Conservation (phyloP, 2,797 vertebrate species). For the Decapterus maruadsi region DNA sequence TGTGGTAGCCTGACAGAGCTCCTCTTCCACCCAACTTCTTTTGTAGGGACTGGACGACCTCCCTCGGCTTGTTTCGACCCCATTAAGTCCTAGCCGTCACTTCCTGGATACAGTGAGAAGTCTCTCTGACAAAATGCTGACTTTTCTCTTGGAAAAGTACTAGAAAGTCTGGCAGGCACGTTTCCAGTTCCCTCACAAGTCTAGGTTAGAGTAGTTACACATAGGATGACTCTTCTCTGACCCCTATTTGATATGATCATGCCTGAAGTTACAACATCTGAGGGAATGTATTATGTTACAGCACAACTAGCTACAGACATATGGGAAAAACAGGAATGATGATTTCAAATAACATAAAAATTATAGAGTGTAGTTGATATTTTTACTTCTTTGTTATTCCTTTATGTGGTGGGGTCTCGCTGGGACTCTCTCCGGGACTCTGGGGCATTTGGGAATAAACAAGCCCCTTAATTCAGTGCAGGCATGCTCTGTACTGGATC, state of each 20-base stretch:
- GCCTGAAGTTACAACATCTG: slow-evolving; percentile 26
- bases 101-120: slow-evolving; percentile 75
- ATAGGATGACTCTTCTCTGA: slow-evolving; percentile 17
- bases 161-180: slow-evolving; percentile 20
- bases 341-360: background rate
- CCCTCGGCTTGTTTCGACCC: slow-evolving; percentile 77
- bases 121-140: slow-evolving; percentile 57
- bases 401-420: slow-evolving; percentile 13
- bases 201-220: slow-evolving; percentile 10
- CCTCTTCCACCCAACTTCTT: slow-evolving; percentile 68
- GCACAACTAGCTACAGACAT: background rate
- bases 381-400: background rate
- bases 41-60: slow-evolving; percentile 73
- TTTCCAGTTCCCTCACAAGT: background rate
- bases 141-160: slow-evolving; percentile 59
- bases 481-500: slow-evolving; percentile 17
- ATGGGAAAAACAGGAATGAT: slow-evolving; percentile 18
- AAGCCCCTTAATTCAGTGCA: slow-evolving; percentile 31
- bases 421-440: background rate
- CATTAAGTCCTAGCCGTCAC: slow-evolving; percentile 74
- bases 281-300: slow-evolving; percentile 18
- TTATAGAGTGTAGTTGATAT: background rate
- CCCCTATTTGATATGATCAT: slow-evolving; percentile 26
- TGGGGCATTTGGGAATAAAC: background rate
- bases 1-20: slow-evolving; percentile 5